Evolutionary conservation across 2,888 invertebrate species (phyloP).

Genomic region (Aporophyla nigra): DNA sequence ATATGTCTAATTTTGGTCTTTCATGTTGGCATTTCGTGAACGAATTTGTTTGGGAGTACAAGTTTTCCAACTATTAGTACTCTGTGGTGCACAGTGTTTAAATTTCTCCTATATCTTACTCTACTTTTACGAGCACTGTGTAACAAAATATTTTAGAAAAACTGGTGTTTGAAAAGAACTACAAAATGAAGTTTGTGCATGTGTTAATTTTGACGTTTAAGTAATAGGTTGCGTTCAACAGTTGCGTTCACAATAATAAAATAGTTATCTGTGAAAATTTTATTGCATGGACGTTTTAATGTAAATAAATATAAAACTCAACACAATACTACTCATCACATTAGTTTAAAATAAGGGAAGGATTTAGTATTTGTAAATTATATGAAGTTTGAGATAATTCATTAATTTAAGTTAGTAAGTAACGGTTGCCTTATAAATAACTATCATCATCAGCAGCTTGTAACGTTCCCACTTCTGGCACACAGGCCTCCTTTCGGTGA

Average conservation of each 20-base stretch:
- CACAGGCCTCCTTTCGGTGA: too few relatives aligned
- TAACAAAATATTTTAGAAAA: slow-evolving; percentile 13
- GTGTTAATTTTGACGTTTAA: slow-evolving; percentile 71
- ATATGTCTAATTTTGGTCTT: slow-evolving; percentile 61
- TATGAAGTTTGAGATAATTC: neutral
- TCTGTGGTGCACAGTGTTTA: slow-evolving; percentile 48
- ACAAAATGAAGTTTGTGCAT: slow-evolving; percentile 68
- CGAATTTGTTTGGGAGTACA: slow-evolving; percentile 57
- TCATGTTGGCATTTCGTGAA: slow-evolving; percentile 70
- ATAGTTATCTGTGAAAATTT: slow-evolving; percentile 4
- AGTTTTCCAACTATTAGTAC: slow-evolving; percentile 54
- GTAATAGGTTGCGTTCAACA: slow-evolving; percentile 55
- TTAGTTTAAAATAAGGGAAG: neutral
- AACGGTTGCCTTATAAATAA: too few relatives aligned
- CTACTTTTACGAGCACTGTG: slow-evolving; percentile 50
- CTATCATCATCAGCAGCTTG: too few relatives aligned
- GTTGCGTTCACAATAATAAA: slow-evolving; percentile 57
- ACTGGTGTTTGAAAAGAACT: slow-evolving; percentile 21
- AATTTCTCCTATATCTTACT: slow-evolving; percentile 22
- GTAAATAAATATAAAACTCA: neutral
- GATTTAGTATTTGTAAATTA: neutral
- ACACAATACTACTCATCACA: neutral
- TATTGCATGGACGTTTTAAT: neutral
- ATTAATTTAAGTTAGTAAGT: neutral
- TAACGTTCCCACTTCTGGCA: too few relatives aligned